Conservation (phyloP, 1,140 invertebrate genomes). For the Drosophila rhopaloa region DNA sequence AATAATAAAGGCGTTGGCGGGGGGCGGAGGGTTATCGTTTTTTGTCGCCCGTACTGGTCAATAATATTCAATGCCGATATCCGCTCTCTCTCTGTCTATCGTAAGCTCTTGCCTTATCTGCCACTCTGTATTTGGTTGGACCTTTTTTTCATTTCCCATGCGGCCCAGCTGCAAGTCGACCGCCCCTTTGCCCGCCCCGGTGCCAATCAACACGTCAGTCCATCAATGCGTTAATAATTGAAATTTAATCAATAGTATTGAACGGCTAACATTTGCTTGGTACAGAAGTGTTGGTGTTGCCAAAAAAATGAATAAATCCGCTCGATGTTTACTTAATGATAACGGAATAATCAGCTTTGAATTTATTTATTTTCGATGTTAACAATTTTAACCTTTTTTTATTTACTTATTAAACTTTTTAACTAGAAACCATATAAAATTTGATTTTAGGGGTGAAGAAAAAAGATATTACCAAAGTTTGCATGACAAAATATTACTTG, state of each 20-base stretch:
- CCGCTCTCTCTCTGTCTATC: slow-evolving; percentile 22
- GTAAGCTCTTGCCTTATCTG: slow-evolving; percentile 60
- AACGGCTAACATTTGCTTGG: slow-evolving; percentile 16
- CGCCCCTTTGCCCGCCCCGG: neutral
- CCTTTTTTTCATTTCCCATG: slow-evolving; percentile 16
- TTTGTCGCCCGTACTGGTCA: slow-evolving; percentile 65
- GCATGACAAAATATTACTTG: no score
- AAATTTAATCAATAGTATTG: slow-evolving; percentile 75
- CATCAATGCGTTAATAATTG: slow-evolving; percentile 74
- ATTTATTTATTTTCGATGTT: neutral
- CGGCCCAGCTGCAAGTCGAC: slow-evolving; percentile 34
- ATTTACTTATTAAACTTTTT: no score
- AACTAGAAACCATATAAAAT: no score
- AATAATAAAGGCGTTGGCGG: slow-evolving; percentile 39
- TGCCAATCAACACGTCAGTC: slow-evolving; percentile 40
- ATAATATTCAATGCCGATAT: slow-evolving; percentile 70
- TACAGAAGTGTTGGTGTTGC: neutral
- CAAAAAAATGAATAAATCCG: slow-evolving; percentile 14
- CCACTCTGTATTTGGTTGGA: slow-evolving; percentile 58
- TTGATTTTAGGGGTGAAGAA: no score
- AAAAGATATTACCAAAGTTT: no score
- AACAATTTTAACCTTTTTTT: no score
- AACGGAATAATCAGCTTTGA: slow-evolving; percentile 5
- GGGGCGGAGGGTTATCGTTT: slow-evolving; percentile 14
- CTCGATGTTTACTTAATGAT: slow-evolving; percentile 11